Conservation (phyloP, 37 sponge, comb jelly and placozoan genomes). For the Beroe forskalii region DNA sequence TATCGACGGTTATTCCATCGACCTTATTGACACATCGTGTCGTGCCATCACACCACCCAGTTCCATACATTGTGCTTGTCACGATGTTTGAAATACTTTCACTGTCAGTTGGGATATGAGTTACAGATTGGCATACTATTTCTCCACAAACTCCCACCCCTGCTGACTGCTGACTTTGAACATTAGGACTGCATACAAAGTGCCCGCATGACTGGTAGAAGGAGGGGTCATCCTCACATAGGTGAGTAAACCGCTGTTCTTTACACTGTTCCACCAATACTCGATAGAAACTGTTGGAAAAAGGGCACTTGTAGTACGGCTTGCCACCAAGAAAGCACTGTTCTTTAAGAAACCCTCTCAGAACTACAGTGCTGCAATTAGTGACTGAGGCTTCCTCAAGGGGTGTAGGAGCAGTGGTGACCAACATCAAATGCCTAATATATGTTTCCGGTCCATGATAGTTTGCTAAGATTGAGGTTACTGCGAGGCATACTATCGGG, state of each 20-base stretch:
- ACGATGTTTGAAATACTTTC: too few relatives aligned
- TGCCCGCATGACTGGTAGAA: background rate
- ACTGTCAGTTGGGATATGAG: too few relatives aligned
- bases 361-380: background rate
- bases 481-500: too few relatives aligned
- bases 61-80: background rate
- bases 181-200: background rate
- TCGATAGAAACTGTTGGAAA: background rate
- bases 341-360: background rate
- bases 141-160: background rate
- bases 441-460: too few relatives aligned
- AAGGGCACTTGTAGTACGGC: background rate
- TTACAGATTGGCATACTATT: background rate
- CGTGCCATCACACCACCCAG: background rate
- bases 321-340: background rate
- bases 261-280: background rate
- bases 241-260: background rate
- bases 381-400: too few relatives aligned
- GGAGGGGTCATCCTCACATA: background rate
- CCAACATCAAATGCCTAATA: too few relatives aligned
- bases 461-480: too few relatives aligned
- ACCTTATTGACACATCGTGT: background rate
- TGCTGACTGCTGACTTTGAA: background rate
- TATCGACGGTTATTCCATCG: background rate
- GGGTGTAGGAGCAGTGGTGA: too few relatives aligned